Conservation (phyloP, 2,888 invertebrate species). For the Nasonia oneida region DNA sequence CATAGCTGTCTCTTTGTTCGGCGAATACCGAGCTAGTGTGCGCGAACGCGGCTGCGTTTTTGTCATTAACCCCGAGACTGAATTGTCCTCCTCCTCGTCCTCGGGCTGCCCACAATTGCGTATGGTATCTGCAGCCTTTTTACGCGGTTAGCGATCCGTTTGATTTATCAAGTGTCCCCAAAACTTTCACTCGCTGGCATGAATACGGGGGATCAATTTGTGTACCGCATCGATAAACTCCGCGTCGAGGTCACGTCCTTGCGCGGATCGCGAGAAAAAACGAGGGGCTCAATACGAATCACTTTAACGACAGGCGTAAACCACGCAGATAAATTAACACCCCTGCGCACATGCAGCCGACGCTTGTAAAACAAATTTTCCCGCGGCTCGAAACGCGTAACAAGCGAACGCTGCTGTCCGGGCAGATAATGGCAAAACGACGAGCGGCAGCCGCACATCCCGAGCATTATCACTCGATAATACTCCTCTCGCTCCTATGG, state of each 20-base stretch:
- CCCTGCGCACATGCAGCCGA: background rate
- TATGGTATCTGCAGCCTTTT: background rate
- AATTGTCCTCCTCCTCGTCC: background rate
- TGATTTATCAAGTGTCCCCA: slow-evolving; percentile 45
- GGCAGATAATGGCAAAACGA: slow-evolving; percentile 21
- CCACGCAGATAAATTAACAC: slow-evolving; percentile 29
- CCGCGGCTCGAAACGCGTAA: background rate
- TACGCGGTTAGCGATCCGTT: slow-evolving; percentile 30
- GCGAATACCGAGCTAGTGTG: slow-evolving; percentile 35
- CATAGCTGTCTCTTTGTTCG: slow-evolving; percentile 44
- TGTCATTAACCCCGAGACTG: slow-evolving; percentile 48
- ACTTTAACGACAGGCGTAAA: slow-evolving; percentile 42
- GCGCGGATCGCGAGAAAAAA: background rate
- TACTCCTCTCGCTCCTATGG: background rate
- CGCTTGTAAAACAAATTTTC: slow-evolving; percentile 37
- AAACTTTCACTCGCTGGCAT: slow-evolving; percentile 19
- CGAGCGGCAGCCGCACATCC: slow-evolving; percentile 9
- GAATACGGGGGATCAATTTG: slow-evolving; percentile 39
- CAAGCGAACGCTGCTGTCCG: background rate
- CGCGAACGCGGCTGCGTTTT: slow-evolving; percentile 34
- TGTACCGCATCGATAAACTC: background rate
- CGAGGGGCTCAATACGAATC: slow-evolving; percentile 24
- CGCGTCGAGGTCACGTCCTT: background rate
- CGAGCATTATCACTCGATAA: slow-evolving; percentile 41
- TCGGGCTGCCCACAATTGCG: background rate